These are phyloP conservation scores for Budorcas taxicolor DNA, from an alignment of 2,113 vertebrate species.

Conservation along the genomic window DNA sequence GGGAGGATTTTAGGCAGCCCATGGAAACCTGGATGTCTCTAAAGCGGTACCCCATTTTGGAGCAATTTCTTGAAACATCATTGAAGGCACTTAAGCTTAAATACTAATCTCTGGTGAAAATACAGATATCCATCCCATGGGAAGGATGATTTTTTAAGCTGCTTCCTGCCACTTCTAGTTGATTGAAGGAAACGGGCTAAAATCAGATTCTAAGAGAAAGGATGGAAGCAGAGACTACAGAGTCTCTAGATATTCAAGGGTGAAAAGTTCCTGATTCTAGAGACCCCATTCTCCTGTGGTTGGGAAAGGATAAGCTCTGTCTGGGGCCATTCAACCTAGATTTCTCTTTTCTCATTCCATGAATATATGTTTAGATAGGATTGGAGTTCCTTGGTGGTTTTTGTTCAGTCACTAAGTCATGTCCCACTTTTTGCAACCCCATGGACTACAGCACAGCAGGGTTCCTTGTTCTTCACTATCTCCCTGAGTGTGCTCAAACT, in stretches of 20 bases:
- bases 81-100: background rate
- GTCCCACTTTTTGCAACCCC: background rate
- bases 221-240: background rate
- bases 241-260: background rate
- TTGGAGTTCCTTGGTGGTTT: background rate
- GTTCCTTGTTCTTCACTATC: background rate
- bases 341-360: background rate
- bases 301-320: rapidly evolving
- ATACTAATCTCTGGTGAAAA: background rate
- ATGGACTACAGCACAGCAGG: background rate
- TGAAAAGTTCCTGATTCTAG: background rate
- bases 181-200: background rate
- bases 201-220: background rate
- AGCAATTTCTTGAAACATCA: background rate
- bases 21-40: background rate
- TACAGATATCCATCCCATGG: background rate
- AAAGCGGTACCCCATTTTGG: background rate
- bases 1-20: background rate
- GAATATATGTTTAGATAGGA: background rate
- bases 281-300: background rate
- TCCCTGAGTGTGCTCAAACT: background rate
- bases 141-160: background rate
- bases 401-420: background rate
- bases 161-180: background rate
- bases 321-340: too few relatives aligned